Evolutionary conservation across 64 coral and sea anemone genomes (phyloP), one percentile per base, ranked within the genome.

Genomic region (Pocillopora damicornis): DNA sequence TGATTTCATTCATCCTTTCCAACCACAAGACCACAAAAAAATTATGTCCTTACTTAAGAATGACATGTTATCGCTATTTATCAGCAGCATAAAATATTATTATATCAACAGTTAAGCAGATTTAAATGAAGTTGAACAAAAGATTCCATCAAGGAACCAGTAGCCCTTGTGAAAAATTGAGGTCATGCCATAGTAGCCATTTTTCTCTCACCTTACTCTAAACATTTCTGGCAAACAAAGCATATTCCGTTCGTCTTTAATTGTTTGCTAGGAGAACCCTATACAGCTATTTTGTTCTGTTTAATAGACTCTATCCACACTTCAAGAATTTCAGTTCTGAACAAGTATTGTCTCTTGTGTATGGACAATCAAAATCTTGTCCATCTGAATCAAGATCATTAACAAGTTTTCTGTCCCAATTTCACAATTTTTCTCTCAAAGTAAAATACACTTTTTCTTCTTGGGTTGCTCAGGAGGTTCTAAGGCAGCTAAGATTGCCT

Each of bases 391-490:
- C 59, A 81, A 79, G 22, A 60, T 79, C n/a, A 23, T 10, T 26
- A 77, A 57, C 56, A 37, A 71, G 67, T 71, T 57, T 25, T 10
- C 56, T 60, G 23, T 83, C 35, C 17, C 22, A 20, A 59, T 63
- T 83, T 69, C 69, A 42, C 37, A 85, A 38, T 85, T 13, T 66
- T 56, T 58, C 15, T 0, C 15, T 78, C 61, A 88, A 62, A 88
- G 86, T 16, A 98, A 63, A 57, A 65, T 63, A 88, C 96, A 98
- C 59, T 94, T 98, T 76, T 88, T 92, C 74, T 98, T 98, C 90
- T 98, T 98, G 35, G 87, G 92, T 78, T 89, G 96, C 63, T 98
- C 96, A 83, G 96, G 96, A 58, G 96, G 96, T 73, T 98, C 96
- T 75, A 98, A 35, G 1, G 96, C 96, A 0, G 96, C 96, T 82